A percentile compares a stretch with the other conserved stretches of the same genome.
These are phyloP conservation scores for Cyclargus thomasi DNA, from an alignment of 1,140 invertebrate genomes.

Conservation along the genomic window DNA sequence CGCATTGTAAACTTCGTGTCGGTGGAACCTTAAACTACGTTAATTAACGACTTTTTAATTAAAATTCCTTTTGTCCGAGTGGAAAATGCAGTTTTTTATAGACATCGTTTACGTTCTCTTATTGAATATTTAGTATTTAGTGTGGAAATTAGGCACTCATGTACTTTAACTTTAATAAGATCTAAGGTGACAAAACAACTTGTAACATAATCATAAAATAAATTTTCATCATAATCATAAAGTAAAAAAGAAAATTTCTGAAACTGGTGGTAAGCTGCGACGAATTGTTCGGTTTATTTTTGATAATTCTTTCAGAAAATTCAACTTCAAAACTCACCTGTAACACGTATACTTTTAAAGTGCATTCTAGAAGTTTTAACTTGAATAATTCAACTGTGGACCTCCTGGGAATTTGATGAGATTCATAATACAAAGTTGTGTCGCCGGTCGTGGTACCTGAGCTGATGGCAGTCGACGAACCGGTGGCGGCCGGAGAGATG, in stretches of 20 bases:
- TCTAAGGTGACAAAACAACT: no score
- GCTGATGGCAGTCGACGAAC: constrained; percentile 5
- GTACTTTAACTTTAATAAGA: no score
- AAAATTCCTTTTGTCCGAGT: constrained; percentile 61
- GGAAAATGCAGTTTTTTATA: constrained; percentile 41
- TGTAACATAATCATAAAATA: no score
- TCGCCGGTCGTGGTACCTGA: constrained; percentile 5
- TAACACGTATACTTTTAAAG: background rate
- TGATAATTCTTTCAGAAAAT: no score
- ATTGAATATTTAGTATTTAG: background rate
- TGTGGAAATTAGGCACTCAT: background rate
- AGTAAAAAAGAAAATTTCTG: no score
- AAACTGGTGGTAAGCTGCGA: no score
- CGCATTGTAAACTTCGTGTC: constrained; percentile 33
- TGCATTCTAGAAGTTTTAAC: background rate
- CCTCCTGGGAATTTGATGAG: background rate
- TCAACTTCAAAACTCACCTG: constrained; percentile 5
- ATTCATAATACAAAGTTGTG: constrained; percentile 4
- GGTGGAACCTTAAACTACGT: constrained; percentile 45
- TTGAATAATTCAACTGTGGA: background rate
- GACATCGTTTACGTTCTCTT: constrained; percentile 16
- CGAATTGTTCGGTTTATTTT: background rate
- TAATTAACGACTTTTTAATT: constrained; percentile 64
- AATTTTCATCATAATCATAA: no score
- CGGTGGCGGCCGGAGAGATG: constrained; percentile 30